A percentile compares a stretch with the other conserved stretches of the same genome.
phyloP scores from a whole-genome alignment of 2,797 vertebrate species.

The Dermochelys coriacea region DNA sequence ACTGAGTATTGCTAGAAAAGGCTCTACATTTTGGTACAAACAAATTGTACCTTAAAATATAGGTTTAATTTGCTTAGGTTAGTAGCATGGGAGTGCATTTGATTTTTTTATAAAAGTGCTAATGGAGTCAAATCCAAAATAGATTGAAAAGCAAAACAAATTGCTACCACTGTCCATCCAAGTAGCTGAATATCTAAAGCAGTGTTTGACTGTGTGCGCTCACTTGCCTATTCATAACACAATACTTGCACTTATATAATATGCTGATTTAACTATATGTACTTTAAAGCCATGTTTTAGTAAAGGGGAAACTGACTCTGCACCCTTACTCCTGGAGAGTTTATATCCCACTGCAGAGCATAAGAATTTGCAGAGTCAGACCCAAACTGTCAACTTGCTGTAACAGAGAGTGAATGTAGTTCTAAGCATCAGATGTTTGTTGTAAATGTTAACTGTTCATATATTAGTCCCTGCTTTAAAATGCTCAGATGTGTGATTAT shows the following conservation, averaged over 20 bases:
- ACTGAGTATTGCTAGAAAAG: not conserved
- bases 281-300: not conserved
- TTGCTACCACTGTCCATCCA: not conserved
- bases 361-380: slow-evolving; percentile 25
- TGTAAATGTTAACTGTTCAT: not conserved
- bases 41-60: not conserved
- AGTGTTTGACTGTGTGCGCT: not conserved
- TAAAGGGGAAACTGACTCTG: not conserved
- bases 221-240: fast-evolving
- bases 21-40: not conserved
- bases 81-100: not conserved
- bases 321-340: not conserved
- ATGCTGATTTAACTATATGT: fast-evolving
- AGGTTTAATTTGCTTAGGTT: not conserved
- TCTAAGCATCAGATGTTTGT: slow-evolving; percentile 14
- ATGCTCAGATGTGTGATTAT: not conserved
- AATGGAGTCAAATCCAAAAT: not conserved
- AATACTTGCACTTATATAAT: fast-evolving
- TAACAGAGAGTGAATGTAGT: not conserved
- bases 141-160: not conserved
- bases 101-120: not conserved
- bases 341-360: not conserved
- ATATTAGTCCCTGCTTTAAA: slow-evolving; percentile 17
- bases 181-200: not conserved
- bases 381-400: not conserved